phyloP scores from a whole-genome alignment of 2,113 vertebrate species.

The Sakesphorus luctuosus region DNA sequence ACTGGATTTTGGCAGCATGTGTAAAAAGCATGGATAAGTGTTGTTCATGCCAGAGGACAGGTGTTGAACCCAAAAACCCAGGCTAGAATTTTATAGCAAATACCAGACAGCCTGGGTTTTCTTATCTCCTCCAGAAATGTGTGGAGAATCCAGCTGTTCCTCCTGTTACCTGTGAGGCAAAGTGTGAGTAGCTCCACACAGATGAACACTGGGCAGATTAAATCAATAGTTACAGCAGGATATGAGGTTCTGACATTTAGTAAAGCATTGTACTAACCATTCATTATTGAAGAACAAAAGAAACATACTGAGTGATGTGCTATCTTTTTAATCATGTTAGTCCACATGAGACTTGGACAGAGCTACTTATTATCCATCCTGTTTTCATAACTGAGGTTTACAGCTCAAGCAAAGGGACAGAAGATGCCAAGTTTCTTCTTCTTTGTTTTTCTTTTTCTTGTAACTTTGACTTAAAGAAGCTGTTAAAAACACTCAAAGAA shows the following conservation, averaged over 20 bases:
- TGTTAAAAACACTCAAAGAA: neutral
- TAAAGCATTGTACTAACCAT: neutral
- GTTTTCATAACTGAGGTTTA: neutral
- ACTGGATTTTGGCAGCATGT: neutral
- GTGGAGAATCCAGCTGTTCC: neutral
- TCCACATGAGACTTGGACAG: neutral
- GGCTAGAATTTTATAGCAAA: neutral
- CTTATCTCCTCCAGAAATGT: neutral
- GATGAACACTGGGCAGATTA: neutral
- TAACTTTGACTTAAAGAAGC: neutral
- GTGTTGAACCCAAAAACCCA: neutral
- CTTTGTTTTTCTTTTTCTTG: neutral
- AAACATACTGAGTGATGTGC: neutral
- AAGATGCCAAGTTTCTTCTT: neutral
- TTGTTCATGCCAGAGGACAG: neutral
- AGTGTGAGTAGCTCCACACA: neutral
- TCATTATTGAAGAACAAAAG: neutral
- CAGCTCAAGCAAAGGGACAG: neutral
- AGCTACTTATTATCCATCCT: neutral
- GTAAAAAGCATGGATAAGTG: neutral
- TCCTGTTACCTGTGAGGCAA: neutral
- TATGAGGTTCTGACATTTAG: neutral
- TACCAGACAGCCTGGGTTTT: neutral
- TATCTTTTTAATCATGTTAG: neutral
- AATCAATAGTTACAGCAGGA: neutral